These are phyloP conservation scores for Philopedon plagiatum DNA, from an alignment of 2,888 invertebrate species.

Conservation along the genomic window DNA sequence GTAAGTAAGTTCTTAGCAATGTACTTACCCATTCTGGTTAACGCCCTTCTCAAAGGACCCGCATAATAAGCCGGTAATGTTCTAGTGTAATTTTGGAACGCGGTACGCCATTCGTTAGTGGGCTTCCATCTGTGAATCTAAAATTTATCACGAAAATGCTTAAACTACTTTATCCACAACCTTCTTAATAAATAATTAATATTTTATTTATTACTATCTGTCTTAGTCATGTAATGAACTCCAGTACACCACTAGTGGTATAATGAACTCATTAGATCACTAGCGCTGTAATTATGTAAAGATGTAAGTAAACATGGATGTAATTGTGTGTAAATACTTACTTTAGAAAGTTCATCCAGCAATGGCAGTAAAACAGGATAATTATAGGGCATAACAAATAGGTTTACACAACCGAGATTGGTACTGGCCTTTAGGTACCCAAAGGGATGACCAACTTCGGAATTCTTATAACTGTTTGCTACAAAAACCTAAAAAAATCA, in stretches of 20 bases:
- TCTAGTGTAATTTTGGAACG: conserved; percentile 94
- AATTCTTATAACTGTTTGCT: conserved; percentile 90
- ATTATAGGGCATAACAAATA: conserved; percentile 99
- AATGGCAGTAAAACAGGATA: conserved; percentile 94
- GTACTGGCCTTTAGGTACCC: conserved; percentile 98
- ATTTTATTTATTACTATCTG: too few species aligned
- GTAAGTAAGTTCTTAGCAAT: background rate
- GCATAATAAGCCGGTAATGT: conserved; percentile 98
- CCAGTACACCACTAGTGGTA: too few species aligned
- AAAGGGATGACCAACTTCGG: conserved; percentile 93
- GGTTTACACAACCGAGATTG: conserved; percentile 92
- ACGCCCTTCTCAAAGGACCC: conserved; percentile 88
- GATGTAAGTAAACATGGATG: too few species aligned
- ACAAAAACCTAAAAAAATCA: conserved; percentile 77
- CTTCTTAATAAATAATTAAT: too few species aligned
- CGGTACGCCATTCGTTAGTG: conserved; percentile 91
- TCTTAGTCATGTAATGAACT: too few species aligned
- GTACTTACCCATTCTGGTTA: conserved; percentile 85
- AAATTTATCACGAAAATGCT: conserved; percentile 74
- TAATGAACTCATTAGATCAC: too few species aligned
- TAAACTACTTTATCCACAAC: too few species aligned
- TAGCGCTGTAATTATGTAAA: too few species aligned
- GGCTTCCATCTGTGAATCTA: conserved; percentile 94
- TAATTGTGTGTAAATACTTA: too few species aligned
- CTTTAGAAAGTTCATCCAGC: conserved; percentile 93